A percentile compares a stretch with the other conserved stretches of the same genome.
phyloP scores from a whole-genome alignment of 2,888 invertebrate species.

The Endomychus coccineus region DNA sequence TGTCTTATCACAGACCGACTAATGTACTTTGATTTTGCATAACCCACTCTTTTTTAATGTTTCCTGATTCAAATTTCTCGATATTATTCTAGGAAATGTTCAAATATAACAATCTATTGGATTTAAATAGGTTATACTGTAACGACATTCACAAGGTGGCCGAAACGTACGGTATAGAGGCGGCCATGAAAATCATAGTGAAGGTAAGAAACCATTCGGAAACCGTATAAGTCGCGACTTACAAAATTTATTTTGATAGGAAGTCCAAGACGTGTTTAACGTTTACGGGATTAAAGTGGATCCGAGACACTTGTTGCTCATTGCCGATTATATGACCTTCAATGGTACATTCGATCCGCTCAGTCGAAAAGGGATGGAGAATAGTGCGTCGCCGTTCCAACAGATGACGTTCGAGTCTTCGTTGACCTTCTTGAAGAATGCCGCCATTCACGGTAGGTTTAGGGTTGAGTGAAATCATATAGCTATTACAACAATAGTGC shows the following conservation, averaged over 20 bases:
- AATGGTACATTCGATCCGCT: slow-evolving; percentile 85
- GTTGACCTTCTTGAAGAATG: slow-evolving; percentile 72
- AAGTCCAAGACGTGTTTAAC: slow-evolving; percentile 92
- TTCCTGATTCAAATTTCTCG: slow-evolving; percentile 8
- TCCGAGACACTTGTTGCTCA: slow-evolving; percentile 82
- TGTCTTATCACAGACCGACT: too few species aligned
- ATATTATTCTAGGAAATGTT: slow-evolving; percentile 65
- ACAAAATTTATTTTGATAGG: too few species aligned
- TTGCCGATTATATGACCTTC: slow-evolving; percentile 98
- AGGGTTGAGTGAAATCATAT: too few species aligned
- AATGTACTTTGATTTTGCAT: neutral
- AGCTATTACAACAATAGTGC: neutral
- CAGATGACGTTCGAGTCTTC: slow-evolving; percentile 98
- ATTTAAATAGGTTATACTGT: slow-evolving; percentile 77
- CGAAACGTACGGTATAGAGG: slow-evolving; percentile 91
- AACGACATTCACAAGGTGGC: slow-evolving; percentile 93
- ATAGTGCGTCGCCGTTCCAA: slow-evolving; percentile 88
- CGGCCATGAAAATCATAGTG: slow-evolving; percentile 82
- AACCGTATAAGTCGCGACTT: too few species aligned
- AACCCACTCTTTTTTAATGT: neutral
- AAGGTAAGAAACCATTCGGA: slow-evolving; percentile 46
- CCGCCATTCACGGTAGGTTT: slow-evolving; percentile 34
- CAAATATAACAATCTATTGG: slow-evolving; percentile 67
- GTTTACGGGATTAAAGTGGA: slow-evolving; percentile 96
- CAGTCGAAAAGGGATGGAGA: slow-evolving; percentile 84